phyloP scores from a whole-genome alignment of 2,888 invertebrate species.

The Neocrepidodera transversa region DNA sequence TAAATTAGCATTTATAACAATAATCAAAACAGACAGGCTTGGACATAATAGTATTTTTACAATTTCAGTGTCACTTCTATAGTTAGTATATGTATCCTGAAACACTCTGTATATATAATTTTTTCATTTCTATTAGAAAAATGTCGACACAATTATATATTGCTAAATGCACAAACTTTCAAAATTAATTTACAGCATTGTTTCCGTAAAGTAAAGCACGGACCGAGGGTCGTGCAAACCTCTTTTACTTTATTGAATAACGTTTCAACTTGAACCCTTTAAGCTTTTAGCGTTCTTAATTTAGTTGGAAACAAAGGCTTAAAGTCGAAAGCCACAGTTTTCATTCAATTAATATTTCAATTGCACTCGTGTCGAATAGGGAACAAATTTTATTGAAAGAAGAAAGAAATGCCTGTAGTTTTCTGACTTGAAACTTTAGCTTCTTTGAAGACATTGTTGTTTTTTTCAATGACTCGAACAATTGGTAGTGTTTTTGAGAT shows the following conservation, averaged over 20 bases:
- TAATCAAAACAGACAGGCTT: too few relatives aligned
- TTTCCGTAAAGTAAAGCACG: constrained; percentile 20
- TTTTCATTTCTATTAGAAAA: too few relatives aligned
- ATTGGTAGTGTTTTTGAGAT: constrained; percentile 49
- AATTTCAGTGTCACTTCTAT: too few relatives aligned
- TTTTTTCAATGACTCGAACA: constrained; percentile 52
- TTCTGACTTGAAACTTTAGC: constrained; percentile 50
- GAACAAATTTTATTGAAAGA: constrained; percentile 55
- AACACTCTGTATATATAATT: too few relatives aligned
- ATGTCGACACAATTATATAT: too few relatives aligned
- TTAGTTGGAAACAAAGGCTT: constrained; percentile 49
- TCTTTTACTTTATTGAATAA: constrained; percentile 47
- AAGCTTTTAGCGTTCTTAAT: constrained; percentile 47
- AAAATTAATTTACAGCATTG: constrained; percentile 28
- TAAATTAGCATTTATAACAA: too few relatives aligned
- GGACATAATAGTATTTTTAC: too few relatives aligned
- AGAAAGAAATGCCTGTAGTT: constrained; percentile 54
- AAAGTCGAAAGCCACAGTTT: constrained; percentile 58
- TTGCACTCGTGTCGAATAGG: constrained; percentile 55
- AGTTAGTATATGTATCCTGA: too few relatives aligned
- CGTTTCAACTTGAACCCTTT: constrained; percentile 50
- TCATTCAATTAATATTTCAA: constrained; percentile 60
- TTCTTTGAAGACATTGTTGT: constrained; percentile 54
- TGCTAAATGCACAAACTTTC: too few relatives aligned
- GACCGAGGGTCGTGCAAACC: constrained; percentile 20